Evolutionary conservation across 1,140 invertebrate species (phyloP).

Genomic region (Anthonomus grandis): DNA sequence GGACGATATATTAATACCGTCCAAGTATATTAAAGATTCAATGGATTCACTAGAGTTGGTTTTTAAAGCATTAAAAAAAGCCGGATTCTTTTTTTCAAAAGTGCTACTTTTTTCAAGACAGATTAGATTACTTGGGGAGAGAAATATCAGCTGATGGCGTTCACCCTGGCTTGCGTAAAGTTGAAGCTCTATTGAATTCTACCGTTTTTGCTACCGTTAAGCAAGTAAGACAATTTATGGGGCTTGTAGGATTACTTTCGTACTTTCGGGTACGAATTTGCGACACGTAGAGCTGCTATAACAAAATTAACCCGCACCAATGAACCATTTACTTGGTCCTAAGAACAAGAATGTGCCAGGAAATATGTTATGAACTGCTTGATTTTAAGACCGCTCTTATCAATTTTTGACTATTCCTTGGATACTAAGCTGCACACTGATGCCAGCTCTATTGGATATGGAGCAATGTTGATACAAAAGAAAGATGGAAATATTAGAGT

Average conservation of each 20-base stretch:
- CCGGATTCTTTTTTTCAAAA: no score
- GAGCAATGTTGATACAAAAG: constrained; percentile 43
- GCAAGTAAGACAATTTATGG: constrained; percentile 41
- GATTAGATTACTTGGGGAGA: no score
- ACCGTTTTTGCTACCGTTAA: no score
- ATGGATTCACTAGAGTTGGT: no score
- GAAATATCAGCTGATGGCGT: no score
- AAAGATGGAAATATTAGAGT: constrained; percentile 15
- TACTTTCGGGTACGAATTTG: constrained; percentile 38
- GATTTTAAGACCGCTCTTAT: constrained; percentile 34
- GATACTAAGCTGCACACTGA: constrained; percentile 43
- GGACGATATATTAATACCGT: no score
- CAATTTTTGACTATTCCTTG: constrained; percentile 35
- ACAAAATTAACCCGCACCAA: constrained; percentile 40
- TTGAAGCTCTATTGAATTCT: no score
- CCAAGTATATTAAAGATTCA: no score
- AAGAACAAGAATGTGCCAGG: constrained; percentile 36
- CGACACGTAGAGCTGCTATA: constrained; percentile 38
- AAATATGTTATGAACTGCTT: constrained; percentile 23
- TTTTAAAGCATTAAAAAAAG: no score
- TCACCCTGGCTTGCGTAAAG: no score
- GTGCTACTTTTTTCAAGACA: no score
- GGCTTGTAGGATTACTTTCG: constrained; percentile 38
- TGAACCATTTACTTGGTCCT: constrained; percentile 26
- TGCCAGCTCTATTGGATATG: constrained; percentile 39